Evolutionary conservation across 1,140 invertebrate species (phyloP).

Genomic region (Dufourea novaeangliae): DNA sequence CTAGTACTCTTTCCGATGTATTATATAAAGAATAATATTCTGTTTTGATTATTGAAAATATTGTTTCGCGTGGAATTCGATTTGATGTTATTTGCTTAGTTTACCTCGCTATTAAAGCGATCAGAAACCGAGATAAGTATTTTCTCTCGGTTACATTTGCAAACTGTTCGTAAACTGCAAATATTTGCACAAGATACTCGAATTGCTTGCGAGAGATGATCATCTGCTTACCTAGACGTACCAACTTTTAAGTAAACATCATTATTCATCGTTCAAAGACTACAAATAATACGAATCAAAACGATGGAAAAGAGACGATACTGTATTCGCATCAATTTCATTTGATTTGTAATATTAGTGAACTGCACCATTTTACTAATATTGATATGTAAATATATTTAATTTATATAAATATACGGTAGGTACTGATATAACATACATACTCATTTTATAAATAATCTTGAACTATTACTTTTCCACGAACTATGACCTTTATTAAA

Average conservation of each 20-base stretch:
- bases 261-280: constrained; percentile 50
- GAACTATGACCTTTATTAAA: too few relatives aligned
- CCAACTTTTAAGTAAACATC: constrained; percentile 45
- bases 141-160: constrained; percentile 12
- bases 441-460: too few relatives aligned
- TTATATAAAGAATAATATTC: too few relatives aligned
- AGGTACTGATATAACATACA: too few relatives aligned
- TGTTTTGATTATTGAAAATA: neutral
- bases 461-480: too few relatives aligned
- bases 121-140: constrained; percentile 28
- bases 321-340: neutral
- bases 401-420: too few relatives aligned
- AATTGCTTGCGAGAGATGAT: constrained; percentile 33
- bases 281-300: constrained; percentile 28
- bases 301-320: neutral
- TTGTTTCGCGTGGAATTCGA: neutral
- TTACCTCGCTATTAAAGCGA: constrained; percentile 7
- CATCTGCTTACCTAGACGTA: constrained; percentile 43
- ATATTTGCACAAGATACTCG: constrained; percentile 44
- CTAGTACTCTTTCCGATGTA: too few relatives aligned
- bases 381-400: too few relatives aligned
- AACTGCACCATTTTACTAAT: too few relatives aligned
- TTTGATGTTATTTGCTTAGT: neutral
- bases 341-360: too few relatives aligned
- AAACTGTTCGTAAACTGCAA: constrained; percentile 35